Percentiles rank a stretch among this genome's conserved stretches.
These are phyloP conservation scores for Pagrus major DNA, from an alignment of 2,113 vertebrate genomes.

Conservation along the genomic window DNA sequence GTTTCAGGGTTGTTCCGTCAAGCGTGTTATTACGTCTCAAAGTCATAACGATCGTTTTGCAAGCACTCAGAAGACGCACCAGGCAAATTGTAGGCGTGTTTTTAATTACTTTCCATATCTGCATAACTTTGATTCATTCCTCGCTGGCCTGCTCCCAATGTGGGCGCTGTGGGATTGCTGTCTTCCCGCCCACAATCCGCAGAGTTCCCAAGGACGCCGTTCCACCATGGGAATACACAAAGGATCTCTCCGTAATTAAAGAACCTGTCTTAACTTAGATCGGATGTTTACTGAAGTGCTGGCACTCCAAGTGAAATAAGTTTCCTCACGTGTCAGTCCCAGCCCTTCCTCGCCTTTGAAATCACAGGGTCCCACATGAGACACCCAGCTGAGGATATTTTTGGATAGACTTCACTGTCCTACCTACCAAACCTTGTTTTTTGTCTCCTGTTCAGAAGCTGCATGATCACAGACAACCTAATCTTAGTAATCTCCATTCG, in stretches of 20 bases:
- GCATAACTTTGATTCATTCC: conserved; percentile 28
- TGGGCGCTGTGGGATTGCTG: conserved; percentile 24
- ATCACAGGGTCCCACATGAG: conserved; percentile 12
- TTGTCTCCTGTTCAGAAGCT: background rate
- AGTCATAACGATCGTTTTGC: conserved; percentile 38
- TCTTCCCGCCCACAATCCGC: conserved; percentile 43
- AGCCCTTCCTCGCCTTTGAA: conserved; percentile 39
- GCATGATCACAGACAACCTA: background rate
- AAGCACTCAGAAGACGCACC: conserved; percentile 24
- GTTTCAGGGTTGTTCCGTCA: conserved; percentile 34
- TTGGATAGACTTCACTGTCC: conserved; percentile 19
- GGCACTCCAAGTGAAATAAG: conserved; percentile 21
- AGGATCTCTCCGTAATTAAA: conserved; percentile 60
- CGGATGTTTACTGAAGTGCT: conserved; percentile 24
- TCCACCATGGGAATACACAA: conserved; percentile 49
- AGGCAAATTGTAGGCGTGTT: conserved; percentile 55
- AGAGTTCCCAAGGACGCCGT: conserved; percentile 46
- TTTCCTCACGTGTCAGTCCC: conserved; percentile 29
- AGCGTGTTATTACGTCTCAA: conserved; percentile 49
- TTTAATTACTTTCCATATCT: conserved; percentile 62
- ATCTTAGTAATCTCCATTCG: background rate
- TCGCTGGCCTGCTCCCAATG: conserved; percentile 25
- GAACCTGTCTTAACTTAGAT: conserved; percentile 33
- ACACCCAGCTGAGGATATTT: conserved; percentile 14
- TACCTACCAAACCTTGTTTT: conserved; percentile 15